A percentile compares a stretch with the other conserved stretches of the same genome.
Evolutionary conservation across 2,113 vertebrate genomes (phyloP).

Genomic region (Dasyprocta punctata): DNA sequence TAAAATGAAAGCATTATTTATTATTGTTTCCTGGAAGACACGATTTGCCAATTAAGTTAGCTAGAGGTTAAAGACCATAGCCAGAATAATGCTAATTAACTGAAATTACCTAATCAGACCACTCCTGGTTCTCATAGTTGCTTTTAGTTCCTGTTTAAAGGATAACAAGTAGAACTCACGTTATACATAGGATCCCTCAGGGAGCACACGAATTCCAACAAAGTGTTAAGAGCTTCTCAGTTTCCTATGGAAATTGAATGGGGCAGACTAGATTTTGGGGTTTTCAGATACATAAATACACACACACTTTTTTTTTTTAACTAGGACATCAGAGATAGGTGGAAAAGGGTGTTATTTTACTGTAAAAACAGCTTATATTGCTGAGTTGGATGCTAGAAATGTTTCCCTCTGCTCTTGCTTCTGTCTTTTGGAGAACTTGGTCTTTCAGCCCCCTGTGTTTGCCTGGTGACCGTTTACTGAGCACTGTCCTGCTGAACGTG

Average conservation of each 20-base stretch:
- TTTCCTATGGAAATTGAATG: slow-evolving; percentile 19
- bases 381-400: slow-evolving; percentile 37
- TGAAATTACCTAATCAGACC: slow-evolving; percentile 44
- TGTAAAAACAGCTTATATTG: background rate
- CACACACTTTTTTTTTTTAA: background rate
- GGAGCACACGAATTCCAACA: slow-evolving; percentile 38
- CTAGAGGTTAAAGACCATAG: slow-evolving; percentile 42
- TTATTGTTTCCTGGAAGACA: slow-evolving; percentile 60
- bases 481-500: background rate
- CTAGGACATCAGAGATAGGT: background rate
- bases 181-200: slow-evolving; percentile 39
- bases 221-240: slow-evolving; percentile 48
- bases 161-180: slow-evolving; percentile 37
- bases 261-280: background rate
- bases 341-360: background rate
- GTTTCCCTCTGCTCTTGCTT: slow-evolving; percentile 41
- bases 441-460: slow-evolving; percentile 22
- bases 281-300: background rate
- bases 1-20: slow-evolving; percentile 55
- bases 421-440: background rate
- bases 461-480: background rate
- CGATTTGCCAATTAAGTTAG: slow-evolving; percentile 50
- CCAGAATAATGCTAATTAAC: slow-evolving; percentile 54
- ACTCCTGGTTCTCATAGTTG: slow-evolving; percentile 46
- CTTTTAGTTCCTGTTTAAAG: slow-evolving; percentile 60